Percentiles rank a stretch among this genome's conserved stretches.
Conservation (phyloP, 2,113 vertebrate genomes). For the Dicrurus megarhynchus region DNA sequence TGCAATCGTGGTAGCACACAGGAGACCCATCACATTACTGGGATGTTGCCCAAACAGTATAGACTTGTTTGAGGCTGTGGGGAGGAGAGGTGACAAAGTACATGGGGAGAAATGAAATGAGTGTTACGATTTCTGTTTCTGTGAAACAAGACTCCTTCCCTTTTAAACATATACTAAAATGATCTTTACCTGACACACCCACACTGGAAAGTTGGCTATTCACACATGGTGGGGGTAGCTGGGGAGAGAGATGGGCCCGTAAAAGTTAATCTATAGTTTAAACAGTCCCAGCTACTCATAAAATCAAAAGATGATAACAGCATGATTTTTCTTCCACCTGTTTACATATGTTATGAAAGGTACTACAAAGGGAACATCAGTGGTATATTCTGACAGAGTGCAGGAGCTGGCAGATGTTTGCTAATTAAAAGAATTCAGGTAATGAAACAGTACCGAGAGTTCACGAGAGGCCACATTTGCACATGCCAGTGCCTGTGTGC, state of each 20-base stretch:
- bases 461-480: slow-evolving; percentile 21
- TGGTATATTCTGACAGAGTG: slow-evolving; percentile 46
- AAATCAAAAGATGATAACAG: slow-evolving; percentile 28
- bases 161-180: neutral
- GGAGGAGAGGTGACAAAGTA: neutral
- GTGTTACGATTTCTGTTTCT: neutral
- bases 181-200: neutral
- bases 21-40: neutral
- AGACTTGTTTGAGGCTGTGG: neutral
- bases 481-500: neutral
- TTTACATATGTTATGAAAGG: slow-evolving; percentile 52
- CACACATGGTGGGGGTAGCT: neutral
- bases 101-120: neutral
- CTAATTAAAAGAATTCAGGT: slow-evolving; percentile 77
- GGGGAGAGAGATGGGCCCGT: neutral
- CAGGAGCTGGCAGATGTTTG: slow-evolving; percentile 73
- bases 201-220: neutral
- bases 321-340: slow-evolving; percentile 50
- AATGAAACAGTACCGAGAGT: slow-evolving; percentile 46
- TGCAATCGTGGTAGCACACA: neutral
- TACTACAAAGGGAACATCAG: slow-evolving; percentile 50
- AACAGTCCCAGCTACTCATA: slow-evolving; percentile 21
- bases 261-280: slow-evolving; percentile 43
- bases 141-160: neutral
- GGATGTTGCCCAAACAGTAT: neutral